A percentile compares a stretch with the other conserved stretches of the same genome.
These are phyloP conservation scores for Macrosoma leucophasiata DNA, from an alignment of 2,888 invertebrate genomes.

Conservation along the genomic window DNA sequence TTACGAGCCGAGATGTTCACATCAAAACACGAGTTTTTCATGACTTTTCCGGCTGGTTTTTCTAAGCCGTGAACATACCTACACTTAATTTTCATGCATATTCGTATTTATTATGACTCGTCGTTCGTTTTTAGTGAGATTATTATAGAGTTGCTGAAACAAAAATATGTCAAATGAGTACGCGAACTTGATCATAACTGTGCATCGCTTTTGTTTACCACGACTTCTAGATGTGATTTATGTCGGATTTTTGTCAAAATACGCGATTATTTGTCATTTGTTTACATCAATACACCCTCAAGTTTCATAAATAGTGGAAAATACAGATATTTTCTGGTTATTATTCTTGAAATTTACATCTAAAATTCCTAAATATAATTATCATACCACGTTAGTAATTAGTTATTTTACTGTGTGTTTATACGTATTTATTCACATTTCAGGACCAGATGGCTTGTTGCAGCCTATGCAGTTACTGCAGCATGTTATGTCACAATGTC, in stretches of 20 bases:
- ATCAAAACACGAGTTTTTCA: slow-evolving; percentile 73
- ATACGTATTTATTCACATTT: slow-evolving; percentile 39
- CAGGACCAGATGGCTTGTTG: slow-evolving; percentile 52
- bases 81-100: slow-evolving; percentile 34
- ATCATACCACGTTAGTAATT: slow-evolving; percentile 33
- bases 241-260: slow-evolving; percentile 34
- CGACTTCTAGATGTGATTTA: slow-evolving; percentile 41
- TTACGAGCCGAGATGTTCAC: slow-evolving; percentile 48
- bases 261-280: not conserved
- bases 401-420: slow-evolving; percentile 18
- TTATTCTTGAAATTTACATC: not conserved
- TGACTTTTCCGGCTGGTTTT: slow-evolving; percentile 72
- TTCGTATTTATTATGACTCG: slow-evolving; percentile 23
- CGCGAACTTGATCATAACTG: slow-evolving; percentile 56
- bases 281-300: slow-evolving; percentile 5
- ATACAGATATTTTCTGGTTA: slow-evolving; percentile 2
- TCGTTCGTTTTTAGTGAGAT: slow-evolving; percentile 19
- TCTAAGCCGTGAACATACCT: slow-evolving; percentile 44
- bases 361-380: slow-evolving; percentile 19
- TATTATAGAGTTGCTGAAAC: slow-evolving; percentile 23
- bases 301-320: slow-evolving; percentile 3
- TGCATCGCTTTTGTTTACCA: slow-evolving; percentile 61
- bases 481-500: slow-evolving; percentile 40
- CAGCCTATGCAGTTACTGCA: slow-evolving; percentile 26
- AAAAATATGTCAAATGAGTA: slow-evolving; percentile 46